phyloP scores from a whole-genome alignment of 2,888 invertebrate genomes.

The Caenorhabditis zanzibari region DNA sequence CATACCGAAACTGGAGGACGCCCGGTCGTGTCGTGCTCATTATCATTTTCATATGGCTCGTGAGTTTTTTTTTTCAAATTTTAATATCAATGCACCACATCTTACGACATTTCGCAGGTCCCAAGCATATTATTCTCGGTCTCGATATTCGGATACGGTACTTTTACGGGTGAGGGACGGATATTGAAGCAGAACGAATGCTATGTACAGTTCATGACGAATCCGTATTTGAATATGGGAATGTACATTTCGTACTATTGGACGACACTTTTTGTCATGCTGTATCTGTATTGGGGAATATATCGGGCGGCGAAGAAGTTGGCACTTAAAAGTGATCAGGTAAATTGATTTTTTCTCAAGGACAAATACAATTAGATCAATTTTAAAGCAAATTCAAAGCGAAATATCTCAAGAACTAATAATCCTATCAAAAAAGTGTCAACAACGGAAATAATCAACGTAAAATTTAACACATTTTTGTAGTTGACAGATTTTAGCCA shows the following conservation, averaged over 20 bases:
- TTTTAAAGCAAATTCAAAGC: too few species aligned
- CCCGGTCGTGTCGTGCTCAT: constrained; percentile 80
- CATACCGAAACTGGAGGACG: constrained; percentile 93
- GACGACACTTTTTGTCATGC: constrained; percentile 96
- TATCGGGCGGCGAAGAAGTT: constrained; percentile 82
- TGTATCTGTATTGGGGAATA: constrained; percentile 92
- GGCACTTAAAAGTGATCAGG: constrained; percentile 80
- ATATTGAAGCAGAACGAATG: constrained; percentile 80
- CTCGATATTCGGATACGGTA: constrained; percentile 99
- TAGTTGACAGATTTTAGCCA: too few species aligned
- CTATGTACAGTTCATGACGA: constrained; percentile 91
- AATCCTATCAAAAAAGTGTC: not conserved
- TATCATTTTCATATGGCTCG: constrained; percentile 81
- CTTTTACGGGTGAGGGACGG: constrained; percentile 89
- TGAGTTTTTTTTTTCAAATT: constrained; percentile 55
- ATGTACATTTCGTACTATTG: constrained; percentile 89
- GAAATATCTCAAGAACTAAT: not conserved
- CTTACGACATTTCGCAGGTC: constrained; percentile 84
- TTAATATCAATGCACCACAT: not conserved
- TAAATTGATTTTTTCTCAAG: too few species aligned
- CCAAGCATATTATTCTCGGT: constrained; percentile 97
- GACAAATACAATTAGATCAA: too few species aligned
- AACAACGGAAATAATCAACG: not conserved
- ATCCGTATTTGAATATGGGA: constrained; percentile 95
- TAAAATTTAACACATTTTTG: too few species aligned